Conservation (phyloP, 2,888 invertebrate genomes). For the Phlogophora meticulosa region DNA sequence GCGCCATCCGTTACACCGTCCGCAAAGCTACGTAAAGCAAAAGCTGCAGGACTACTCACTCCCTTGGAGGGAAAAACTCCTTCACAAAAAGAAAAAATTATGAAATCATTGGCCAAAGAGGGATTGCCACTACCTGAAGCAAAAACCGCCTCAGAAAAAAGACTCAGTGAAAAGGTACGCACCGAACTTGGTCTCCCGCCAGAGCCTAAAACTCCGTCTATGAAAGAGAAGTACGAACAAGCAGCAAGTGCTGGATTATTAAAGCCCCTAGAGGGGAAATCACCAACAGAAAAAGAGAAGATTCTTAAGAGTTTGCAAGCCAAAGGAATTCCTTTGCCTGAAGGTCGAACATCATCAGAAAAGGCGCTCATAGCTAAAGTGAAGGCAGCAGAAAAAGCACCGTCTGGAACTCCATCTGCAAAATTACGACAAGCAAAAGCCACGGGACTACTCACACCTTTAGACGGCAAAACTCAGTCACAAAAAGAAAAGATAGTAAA, state of each 20-base stretch:
- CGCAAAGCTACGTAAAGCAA: not conserved
- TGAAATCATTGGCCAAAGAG: not conserved
- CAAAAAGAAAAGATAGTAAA: too few species aligned
- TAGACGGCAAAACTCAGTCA: too few species aligned
- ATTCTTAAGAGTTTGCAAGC: slow-evolving; percentile 62
- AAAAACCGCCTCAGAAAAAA: not conserved
- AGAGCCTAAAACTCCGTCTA: not conserved
- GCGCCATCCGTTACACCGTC: not conserved
- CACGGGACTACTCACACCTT: not conserved
- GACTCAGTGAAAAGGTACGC: not conserved
- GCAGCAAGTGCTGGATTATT: too few species aligned
- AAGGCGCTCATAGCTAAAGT: slow-evolving; percentile 31
- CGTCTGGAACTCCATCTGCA: not conserved
- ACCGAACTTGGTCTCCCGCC: slow-evolving; percentile 1
- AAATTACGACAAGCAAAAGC: not conserved
- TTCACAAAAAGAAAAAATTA: slow-evolving; percentile 6
- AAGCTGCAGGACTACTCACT: not conserved
- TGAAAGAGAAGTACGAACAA: too few species aligned
- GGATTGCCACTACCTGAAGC: not conserved
- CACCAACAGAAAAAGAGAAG: slow-evolving; percentile 64
- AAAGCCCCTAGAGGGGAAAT: too few species aligned
- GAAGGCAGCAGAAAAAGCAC: not conserved
- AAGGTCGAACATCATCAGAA: slow-evolving; percentile 64
- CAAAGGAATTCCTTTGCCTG: slow-evolving; percentile 65
- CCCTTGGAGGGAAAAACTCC: slow-evolving; percentile 1